Evolutionary conservation across 2,113 vertebrate genomes (phyloP).

Genomic region (Myotis davidii): DNA sequence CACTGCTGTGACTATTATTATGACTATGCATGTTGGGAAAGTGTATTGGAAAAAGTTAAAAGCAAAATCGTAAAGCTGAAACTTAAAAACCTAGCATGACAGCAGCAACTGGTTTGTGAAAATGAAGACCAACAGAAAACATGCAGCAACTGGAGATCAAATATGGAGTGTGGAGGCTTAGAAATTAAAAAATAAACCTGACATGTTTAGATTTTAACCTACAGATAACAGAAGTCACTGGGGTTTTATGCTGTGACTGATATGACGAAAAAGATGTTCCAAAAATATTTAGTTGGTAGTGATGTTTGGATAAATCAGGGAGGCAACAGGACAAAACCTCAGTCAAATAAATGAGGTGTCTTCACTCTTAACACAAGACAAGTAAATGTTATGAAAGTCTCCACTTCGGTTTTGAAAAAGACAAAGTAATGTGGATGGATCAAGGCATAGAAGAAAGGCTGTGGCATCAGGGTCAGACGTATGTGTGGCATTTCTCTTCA

Average conservation of each 20-base stretch:
- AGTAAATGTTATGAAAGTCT: slow-evolving; percentile 49
- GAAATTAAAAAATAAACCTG: background rate
- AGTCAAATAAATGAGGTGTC: background rate
- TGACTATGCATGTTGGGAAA: background rate
- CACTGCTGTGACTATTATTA: rapidly evolving
- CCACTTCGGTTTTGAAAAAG: background rate
- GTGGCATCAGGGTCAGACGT: background rate
- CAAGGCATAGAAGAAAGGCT: background rate
- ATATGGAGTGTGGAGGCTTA: background rate
- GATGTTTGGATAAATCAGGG: background rate
- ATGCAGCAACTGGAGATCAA: background rate
- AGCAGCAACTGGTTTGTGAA: background rate
- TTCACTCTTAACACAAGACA: background rate
- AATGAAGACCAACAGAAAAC: background rate
- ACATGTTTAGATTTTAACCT: background rate
- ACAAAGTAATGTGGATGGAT: background rate
- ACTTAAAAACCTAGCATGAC: background rate
- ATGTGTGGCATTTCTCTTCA: too few relatives aligned
- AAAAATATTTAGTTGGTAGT: background rate
- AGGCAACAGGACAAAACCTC: background rate
- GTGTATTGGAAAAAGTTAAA: background rate
- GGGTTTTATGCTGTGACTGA: too few relatives aligned
- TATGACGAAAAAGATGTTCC: background rate
- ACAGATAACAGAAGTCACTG: background rate
- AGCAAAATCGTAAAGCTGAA: background rate